These are phyloP conservation scores for Apodemia zela DNA, from an alignment of 2,888 invertebrate genomes.

Conservation along the genomic window DNA sequence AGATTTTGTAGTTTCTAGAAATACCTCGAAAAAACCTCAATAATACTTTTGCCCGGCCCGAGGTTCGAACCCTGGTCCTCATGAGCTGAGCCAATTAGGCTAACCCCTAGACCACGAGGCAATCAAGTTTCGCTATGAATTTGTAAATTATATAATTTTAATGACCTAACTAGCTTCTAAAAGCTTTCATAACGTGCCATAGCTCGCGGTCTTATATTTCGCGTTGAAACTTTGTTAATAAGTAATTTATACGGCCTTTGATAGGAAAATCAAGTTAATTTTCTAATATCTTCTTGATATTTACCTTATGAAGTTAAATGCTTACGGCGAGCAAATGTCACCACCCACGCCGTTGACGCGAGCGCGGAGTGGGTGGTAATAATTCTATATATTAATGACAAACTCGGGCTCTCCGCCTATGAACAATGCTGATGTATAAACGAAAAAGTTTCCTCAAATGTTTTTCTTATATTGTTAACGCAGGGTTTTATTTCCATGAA, in stretches of 20 bases:
- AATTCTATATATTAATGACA: background rate
- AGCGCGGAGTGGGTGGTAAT: background rate
- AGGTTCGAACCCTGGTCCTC: too few species aligned
- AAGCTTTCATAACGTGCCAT: background rate
- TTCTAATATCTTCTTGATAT: constrained; percentile 15
- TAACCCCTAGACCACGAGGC: too few species aligned
- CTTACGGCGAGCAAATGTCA: constrained; percentile 19
- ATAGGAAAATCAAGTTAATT: constrained; percentile 4
- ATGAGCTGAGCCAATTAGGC: too few species aligned
- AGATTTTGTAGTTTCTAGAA: too few species aligned
- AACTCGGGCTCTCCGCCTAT: background rate
- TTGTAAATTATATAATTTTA: too few species aligned
- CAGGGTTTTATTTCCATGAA: too few species aligned
- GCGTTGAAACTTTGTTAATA: constrained; percentile 1
- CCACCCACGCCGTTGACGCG: constrained; percentile 15
- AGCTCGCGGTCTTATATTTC: background rate
- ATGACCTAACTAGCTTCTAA: too few species aligned
- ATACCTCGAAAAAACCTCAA: too few species aligned
- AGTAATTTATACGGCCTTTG: constrained; percentile 3
- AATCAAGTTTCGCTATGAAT: too few species aligned
- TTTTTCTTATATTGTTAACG: background rate
- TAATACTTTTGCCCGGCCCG: too few species aligned
- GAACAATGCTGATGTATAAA: background rate
- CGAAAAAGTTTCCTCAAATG: too few species aligned
- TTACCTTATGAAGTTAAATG: constrained; percentile 17